A percentile compares a stretch with the other conserved stretches of the same genome.
phyloP scores from a whole-genome alignment of 2,888 invertebrate genomes.

The Drosophila cognata region DNA sequence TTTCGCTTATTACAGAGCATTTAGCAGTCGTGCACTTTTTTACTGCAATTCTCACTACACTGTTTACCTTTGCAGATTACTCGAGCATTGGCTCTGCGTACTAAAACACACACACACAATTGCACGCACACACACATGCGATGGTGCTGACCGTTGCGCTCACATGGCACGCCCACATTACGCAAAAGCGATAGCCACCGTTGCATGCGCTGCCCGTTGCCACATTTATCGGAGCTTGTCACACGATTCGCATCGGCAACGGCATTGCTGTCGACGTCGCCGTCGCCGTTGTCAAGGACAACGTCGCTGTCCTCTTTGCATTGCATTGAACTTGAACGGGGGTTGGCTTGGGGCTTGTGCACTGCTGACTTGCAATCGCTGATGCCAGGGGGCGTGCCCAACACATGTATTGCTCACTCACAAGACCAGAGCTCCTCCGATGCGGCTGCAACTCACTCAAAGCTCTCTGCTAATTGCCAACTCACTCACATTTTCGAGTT shows the following conservation, averaged over 20 bases:
- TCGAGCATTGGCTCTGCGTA: slow-evolving; percentile 19
- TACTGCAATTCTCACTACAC: not conserved
- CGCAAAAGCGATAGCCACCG: slow-evolving; percentile 36
- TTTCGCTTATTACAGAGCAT: not conserved
- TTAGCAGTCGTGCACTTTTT: not conserved
- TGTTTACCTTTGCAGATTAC: slow-evolving; percentile 26
- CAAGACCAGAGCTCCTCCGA: slow-evolving; percentile 2
- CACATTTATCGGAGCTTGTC: slow-evolving; percentile 49
- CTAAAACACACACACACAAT: not conserved
- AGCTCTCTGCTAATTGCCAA: not conserved
- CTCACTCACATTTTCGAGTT: slow-evolving; percentile 36
- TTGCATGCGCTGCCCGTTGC: slow-evolving; percentile 21
- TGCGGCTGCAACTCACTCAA: slow-evolving; percentile 40
- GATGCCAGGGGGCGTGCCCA: slow-evolving; percentile 64
- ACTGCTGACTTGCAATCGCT: slow-evolving; percentile 37
- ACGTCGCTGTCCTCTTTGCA: slow-evolving; percentile 36
- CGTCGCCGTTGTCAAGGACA: slow-evolving; percentile 56
- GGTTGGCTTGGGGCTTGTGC: slow-evolving; percentile 40
- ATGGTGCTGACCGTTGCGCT: slow-evolving; percentile 44
- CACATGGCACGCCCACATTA: slow-evolving; percentile 30
- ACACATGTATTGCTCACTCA: slow-evolving; percentile 19
- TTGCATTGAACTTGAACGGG: slow-evolving; percentile 76
- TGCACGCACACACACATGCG: not conserved
- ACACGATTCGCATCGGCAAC: slow-evolving; percentile 29
- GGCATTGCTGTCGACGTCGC: slow-evolving; percentile 6